Conservation (phyloP, 2,113 vertebrate genomes). For the Myotis brandtii region DNA sequence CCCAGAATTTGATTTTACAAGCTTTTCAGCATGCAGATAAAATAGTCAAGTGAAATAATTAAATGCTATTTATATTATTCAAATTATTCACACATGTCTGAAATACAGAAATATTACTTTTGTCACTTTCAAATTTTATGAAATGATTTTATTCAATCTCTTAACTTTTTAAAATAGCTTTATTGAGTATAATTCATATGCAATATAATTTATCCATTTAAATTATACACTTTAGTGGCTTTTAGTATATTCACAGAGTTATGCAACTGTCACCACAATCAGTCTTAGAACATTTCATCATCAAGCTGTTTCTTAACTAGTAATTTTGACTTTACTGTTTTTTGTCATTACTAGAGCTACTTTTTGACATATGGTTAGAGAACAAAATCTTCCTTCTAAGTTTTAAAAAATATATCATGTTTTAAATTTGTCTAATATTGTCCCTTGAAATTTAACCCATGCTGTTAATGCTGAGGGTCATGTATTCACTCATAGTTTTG, state of each 20-base stretch:
- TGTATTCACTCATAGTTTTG: neutral
- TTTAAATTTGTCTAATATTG: neutral
- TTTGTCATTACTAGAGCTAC: neutral
- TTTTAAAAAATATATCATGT: neutral
- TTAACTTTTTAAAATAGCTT: neutral
- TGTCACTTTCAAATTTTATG: conserved; percentile 39
- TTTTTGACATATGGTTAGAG: neutral
- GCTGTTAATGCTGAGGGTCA: neutral
- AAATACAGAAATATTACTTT: conserved; percentile 44
- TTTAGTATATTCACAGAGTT: neutral
- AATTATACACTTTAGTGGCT: neutral
- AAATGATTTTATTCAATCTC: neutral
- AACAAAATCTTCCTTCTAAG: neutral
- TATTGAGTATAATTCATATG: conserved; percentile 19
- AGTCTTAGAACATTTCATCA: neutral
- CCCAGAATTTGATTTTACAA: conserved; percentile 24
- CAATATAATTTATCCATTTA: neutral
- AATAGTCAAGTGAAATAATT: conserved; percentile 11
- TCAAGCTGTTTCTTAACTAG: neutral
- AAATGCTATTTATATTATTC: neutral
- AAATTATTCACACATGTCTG: neutral
- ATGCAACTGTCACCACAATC: neutral
- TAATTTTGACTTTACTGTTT: neutral
- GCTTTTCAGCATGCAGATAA: neutral
- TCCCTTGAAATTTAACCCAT: neutral